Conservation (phyloP, 2,888 invertebrate genomes). For the Coelogynopora nodosa region DNA sequence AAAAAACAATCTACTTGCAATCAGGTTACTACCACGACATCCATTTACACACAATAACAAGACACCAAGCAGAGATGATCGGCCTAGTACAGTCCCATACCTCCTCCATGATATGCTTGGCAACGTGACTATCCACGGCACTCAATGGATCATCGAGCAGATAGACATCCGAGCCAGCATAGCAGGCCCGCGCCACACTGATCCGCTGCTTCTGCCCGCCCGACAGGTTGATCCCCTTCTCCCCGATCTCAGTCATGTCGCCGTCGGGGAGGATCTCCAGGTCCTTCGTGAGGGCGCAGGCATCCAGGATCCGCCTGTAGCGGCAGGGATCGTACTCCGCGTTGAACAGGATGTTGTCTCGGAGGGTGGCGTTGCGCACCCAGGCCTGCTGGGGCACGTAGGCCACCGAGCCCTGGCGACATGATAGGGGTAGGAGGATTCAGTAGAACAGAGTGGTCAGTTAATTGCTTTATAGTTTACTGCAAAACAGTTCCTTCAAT, state of each 20-base stretch:
- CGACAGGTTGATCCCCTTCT: slow-evolving; percentile 61
- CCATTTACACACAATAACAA: too few relatives aligned
- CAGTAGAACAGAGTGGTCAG: too few relatives aligned
- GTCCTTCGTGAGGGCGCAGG: slow-evolving; percentile 48
- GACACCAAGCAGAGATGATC: too few relatives aligned
- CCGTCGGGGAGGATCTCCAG: slow-evolving; percentile 47
- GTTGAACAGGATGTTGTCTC: slow-evolving; percentile 47
- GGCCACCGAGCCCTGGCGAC: slow-evolving; percentile 46
- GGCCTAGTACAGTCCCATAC: too few relatives aligned
- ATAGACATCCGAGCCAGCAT: too few relatives aligned
- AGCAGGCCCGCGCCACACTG: slow-evolving; percentile 60
- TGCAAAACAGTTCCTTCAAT: too few relatives aligned
- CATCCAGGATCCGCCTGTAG: slow-evolving; percentile 46
- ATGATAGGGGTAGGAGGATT: too few relatives aligned
- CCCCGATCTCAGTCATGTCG: slow-evolving; percentile 50
- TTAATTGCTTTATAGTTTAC: too few relatives aligned
- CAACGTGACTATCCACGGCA: slow-evolving; percentile 63
- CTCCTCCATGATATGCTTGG: too few relatives aligned
- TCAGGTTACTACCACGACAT: too few relatives aligned
- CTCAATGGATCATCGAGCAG: slow-evolving; percentile 63
- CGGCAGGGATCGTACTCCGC: slow-evolving; percentile 30
- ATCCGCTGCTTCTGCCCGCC: slow-evolving; percentile 63
- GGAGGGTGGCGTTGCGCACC: slow-evolving; percentile 45
- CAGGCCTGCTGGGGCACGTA: slow-evolving; percentile 47
- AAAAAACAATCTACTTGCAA: too few relatives aligned